Percentiles rank a stretch among this genome's conserved stretches.
These are phyloP conservation scores for Mormyrus iriodes DNA, from an alignment of 2,113 vertebrate species.

Conservation along the genomic window DNA sequence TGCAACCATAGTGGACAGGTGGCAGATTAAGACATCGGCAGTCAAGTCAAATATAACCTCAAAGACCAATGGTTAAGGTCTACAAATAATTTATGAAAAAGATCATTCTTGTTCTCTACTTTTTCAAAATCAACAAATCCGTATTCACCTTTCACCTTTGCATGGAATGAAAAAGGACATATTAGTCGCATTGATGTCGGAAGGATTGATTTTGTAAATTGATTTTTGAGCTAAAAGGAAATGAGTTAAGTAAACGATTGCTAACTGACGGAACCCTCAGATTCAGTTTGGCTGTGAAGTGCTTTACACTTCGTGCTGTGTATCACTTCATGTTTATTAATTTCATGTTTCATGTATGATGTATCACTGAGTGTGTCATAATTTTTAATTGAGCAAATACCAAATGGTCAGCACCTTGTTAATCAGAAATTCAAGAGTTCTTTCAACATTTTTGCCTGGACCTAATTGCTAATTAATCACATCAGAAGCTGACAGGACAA, in stretches of 20 bases:
- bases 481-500: not conserved
- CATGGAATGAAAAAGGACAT: not conserved
- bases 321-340: not conserved
- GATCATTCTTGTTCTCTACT: not conserved
- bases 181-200: not conserved
- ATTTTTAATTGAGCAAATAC: not conserved
- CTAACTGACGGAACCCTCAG: not conserved
- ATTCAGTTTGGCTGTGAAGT: not conserved
- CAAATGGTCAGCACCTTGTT: not conserved
- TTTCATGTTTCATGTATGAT: not conserved
- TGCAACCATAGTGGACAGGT: not conserved
- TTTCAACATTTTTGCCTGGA: not conserved
- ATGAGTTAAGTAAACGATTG: not conserved
- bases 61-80: slow-evolving; percentile 1
- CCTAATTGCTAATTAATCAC: not conserved
- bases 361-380: not conserved
- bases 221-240: not conserved
- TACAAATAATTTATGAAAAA: slow-evolving; percentile 5
- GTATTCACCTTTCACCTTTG: not conserved
- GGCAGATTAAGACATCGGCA: not conserved
- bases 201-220: not conserved
- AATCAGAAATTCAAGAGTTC: not conserved
- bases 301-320: not conserved
- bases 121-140: not conserved
- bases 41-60: not conserved